A percentile compares a stretch with the other conserved stretches of the same genome.
Conservation (phyloP, 2,797 vertebrate species). For the Ammospiza maritima region DNA sequence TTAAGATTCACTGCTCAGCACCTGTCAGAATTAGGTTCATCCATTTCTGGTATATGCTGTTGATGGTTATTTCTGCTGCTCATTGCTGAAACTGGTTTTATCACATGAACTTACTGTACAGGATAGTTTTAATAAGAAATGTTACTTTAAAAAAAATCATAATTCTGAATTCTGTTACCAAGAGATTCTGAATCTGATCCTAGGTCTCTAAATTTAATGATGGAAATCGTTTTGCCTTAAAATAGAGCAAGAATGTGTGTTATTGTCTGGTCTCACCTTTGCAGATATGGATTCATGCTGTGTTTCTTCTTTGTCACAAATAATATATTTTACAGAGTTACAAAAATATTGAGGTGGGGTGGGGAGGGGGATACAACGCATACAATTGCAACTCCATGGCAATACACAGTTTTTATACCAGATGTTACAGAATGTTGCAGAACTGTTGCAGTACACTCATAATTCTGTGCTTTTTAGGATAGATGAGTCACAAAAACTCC, state of each 20-base stretch:
- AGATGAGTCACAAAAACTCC: background rate
- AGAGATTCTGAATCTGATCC: background rate
- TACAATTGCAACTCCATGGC: fast-evolving
- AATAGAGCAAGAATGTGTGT: background rate
- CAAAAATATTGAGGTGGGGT: background rate
- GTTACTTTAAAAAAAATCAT: background rate
- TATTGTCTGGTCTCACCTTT: background rate
- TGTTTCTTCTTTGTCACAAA: background rate
- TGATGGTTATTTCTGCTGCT: background rate
- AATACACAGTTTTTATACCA: background rate
- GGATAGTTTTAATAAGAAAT: background rate
- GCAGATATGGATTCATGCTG: background rate
- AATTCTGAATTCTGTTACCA: background rate
- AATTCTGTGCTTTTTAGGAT: background rate
- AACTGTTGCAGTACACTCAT: background rate
- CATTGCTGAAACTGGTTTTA: background rate
- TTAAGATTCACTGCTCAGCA: background rate
- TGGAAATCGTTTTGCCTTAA: background rate
- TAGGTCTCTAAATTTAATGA: background rate
- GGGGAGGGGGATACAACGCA: fast-evolving
- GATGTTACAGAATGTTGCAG: background rate
- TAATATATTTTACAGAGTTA: background rate
- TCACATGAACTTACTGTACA: background rate
- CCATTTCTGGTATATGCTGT: background rate
- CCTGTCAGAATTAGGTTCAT: slow-evolving; percentile 11